Percentiles rank a stretch among this genome's conserved stretches.
phyloP scores from a whole-genome alignment of 2,888 invertebrate genomes.

The Tetropium fuscum region DNA sequence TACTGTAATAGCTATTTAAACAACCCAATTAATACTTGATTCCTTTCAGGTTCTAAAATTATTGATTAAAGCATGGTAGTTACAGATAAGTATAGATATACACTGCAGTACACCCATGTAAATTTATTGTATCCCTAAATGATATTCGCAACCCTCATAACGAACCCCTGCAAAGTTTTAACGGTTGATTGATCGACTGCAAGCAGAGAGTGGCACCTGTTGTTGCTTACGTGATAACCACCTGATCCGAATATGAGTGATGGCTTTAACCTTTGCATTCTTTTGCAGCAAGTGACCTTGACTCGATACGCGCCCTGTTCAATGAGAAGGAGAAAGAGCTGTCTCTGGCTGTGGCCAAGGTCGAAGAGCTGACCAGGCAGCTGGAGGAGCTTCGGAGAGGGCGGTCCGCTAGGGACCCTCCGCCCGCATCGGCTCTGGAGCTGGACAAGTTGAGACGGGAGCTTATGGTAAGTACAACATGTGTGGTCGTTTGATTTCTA shows the following conservation, averaged over 20 bases:
- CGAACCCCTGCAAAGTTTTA: conserved; percentile 6
- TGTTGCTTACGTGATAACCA: conserved; percentile 7
- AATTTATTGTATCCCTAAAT: no score
- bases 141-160: no score
- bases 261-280: conserved; percentile 1
- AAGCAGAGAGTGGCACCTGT: conserved; percentile 16
- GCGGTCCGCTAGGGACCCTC: conserved; percentile 69
- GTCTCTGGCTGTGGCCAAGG: conserved; percentile 96
- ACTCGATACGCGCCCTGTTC: conserved; percentile 95
- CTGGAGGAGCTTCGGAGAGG: conserved; percentile 89
- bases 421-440: conserved; percentile 84
- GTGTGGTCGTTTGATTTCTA: background rate
- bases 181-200: conserved; percentile 19
- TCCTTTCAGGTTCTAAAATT: no score
- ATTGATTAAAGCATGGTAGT: no score
- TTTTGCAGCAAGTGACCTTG: conserved; percentile 89
- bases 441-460: conserved; percentile 93
- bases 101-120: no score
- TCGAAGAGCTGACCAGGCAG: conserved; percentile 95
- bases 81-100: no score
- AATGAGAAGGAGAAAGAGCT: conserved; percentile 98
- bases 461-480: conserved; percentile 80
- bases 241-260: conserved; percentile 2
- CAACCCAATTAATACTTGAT: no score
- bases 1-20: no score